These are phyloP conservation scores for Drosophila nasuta DNA, from an alignment of 1,140 invertebrate genomes.

Conservation along the genomic window DNA sequence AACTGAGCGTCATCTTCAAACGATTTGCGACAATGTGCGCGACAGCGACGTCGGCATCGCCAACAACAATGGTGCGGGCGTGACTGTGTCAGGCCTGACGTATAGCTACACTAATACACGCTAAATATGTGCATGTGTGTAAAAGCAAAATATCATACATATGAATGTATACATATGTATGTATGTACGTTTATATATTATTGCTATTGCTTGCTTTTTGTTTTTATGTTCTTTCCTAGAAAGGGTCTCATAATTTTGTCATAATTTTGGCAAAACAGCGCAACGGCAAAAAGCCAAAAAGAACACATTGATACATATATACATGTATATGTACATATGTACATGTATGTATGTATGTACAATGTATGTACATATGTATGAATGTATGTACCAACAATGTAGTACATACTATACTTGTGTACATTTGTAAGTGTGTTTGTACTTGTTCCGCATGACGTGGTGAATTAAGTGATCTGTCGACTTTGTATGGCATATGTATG, in stretches of 20 bases:
- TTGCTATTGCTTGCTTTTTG: conserved; percentile 44
- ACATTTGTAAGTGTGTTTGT: conserved; percentile 26
- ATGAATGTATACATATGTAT: neutral
- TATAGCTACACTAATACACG: conserved; percentile 12
- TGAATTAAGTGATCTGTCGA: conserved; percentile 50
- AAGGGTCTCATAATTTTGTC: conserved; percentile 80
- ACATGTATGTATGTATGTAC: conserved; percentile 2
- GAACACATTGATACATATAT: conserved; percentile 19
- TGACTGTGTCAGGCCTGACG: conserved; percentile 35
- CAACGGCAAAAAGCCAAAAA: conserved; percentile 67
- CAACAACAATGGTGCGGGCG: conserved; percentile 3
- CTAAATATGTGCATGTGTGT: neutral
- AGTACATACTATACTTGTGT: conserved; percentile 12
- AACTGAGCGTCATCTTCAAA: conserved; percentile 75
- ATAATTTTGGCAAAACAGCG: conserved; percentile 72
- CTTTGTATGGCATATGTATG: conserved; percentile 12
- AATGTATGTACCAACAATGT: neutral
- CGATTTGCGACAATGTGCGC: conserved; percentile 63
- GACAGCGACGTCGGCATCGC: neutral
- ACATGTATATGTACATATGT: conserved; percentile 19
- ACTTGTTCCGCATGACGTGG: conserved; percentile 48
- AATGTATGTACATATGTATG: conserved; percentile 22
- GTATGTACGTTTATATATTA: conserved; percentile 32
- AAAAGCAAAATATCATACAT: conserved; percentile 1
- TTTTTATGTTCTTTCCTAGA: conserved; percentile 66